Conservation (phyloP, 1,140 invertebrate genomes). For the Lepidurus packardi region DNA sequence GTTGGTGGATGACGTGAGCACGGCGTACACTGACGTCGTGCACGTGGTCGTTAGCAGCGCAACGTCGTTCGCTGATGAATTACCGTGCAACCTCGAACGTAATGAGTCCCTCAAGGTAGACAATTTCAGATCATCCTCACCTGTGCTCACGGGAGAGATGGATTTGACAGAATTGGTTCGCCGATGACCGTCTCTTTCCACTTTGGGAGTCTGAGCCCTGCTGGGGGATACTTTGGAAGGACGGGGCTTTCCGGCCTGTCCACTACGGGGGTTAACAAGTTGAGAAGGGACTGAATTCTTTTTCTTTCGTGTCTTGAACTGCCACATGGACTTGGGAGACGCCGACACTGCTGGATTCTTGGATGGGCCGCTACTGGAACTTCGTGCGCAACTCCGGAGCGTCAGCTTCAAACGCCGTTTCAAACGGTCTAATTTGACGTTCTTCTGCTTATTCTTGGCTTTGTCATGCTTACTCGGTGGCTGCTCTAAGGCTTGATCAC, state of each 20-base stretch:
- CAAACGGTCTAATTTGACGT: not conserved
- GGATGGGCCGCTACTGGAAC: not conserved
- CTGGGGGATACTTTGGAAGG: not conserved
- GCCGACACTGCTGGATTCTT: not conserved
- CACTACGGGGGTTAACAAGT: not conserved
- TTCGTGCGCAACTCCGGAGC: not conserved
- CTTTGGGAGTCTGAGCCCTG: not conserved
- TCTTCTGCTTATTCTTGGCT: not conserved
- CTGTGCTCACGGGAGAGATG: not conserved
- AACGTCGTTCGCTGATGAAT: not conserved
- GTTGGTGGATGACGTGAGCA: constrained; percentile 31
- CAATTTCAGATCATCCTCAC: not conserved
- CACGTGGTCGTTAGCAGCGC: constrained; percentile 23
- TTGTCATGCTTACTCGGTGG: constrained; percentile 7
- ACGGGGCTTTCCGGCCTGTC: not conserved
- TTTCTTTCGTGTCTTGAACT: constrained; percentile 8
- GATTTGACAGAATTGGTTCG: not conserved
- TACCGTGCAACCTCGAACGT: not conserved
- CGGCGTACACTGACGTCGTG: constrained; percentile 29
- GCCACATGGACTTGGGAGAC: not conserved
- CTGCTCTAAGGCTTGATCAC: not conserved
- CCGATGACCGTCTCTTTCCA: not conserved
- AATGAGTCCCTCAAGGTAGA: not conserved
- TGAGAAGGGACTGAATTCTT: not conserved
- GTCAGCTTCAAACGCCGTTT: not conserved